Evolutionary conservation across 2,888 invertebrate species (phyloP).

Genomic region (Lymantria dispar): DNA sequence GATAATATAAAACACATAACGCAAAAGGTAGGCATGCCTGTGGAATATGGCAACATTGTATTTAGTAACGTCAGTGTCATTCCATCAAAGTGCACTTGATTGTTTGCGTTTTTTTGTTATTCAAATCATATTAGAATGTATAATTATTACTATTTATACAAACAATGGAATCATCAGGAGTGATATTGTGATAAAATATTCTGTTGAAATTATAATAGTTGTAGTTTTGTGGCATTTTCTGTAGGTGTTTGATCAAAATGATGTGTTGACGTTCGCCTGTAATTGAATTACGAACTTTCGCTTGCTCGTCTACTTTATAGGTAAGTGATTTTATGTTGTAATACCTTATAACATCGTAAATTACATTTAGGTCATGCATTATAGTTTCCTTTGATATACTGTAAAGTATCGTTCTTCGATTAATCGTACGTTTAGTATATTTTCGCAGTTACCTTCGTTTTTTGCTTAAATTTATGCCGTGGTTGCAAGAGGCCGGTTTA

Average conservation of each 20-base stretch:
- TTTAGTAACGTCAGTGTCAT: constrained; percentile 23
- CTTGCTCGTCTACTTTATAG: constrained; percentile 12
- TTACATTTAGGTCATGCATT: constrained; percentile 7
- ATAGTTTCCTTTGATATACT: background rate
- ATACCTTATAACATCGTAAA: constrained; percentile 22
- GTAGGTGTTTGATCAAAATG: constrained; percentile 11
- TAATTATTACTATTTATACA: constrained; percentile 25
- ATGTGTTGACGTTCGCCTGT: constrained; percentile 20
- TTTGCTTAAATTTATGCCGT: background rate
- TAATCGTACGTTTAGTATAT: background rate
- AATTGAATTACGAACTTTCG: constrained; percentile 35
- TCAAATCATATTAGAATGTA: constrained; percentile 24
- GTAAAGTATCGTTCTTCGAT: background rate
- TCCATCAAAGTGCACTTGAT: constrained; percentile 9
- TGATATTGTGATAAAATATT: constrained; percentile 17
- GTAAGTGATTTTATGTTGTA: constrained; percentile 32
- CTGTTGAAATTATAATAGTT: constrained; percentile 10
- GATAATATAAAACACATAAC: too few species aligned
- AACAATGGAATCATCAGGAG: constrained; percentile 21
- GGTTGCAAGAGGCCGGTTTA: constrained; percentile 17
- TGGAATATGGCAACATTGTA: constrained; percentile 12
- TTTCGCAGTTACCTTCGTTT: constrained; percentile 21
- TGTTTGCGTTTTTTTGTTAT: constrained; percentile 29
- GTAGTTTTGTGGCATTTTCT: constrained; percentile 12
- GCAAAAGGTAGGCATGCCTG: too few species aligned